These are phyloP conservation scores for Paelopatides confundens DNA, from an alignment of 53 echinoderm and acorn worm species.

Conservation along the genomic window DNA sequence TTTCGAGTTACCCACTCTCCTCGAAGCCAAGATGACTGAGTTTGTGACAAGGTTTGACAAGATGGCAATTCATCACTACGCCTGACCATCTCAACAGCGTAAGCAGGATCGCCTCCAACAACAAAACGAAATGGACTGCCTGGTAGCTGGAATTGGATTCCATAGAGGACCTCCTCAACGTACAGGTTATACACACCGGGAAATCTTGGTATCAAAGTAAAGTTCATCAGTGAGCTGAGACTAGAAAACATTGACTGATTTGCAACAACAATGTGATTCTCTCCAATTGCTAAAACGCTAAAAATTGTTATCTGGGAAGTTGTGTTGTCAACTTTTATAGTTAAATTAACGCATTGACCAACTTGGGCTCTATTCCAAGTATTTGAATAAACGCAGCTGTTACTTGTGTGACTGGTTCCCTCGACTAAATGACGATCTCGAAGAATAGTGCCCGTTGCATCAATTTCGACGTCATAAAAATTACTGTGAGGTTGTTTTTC, in stretches of 20 bases:
- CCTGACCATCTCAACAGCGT: not conserved
- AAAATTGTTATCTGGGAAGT: not conserved
- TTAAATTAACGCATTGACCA: not conserved
- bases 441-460: not conserved
- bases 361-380: not conserved
- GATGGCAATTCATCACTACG: not conserved
- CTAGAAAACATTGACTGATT: too few relatives aligned
- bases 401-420: not conserved
- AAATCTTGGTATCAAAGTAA: not conserved
- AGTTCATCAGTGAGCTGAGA: not conserved
- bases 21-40: not conserved
- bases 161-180: not conserved
- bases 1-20: not conserved
- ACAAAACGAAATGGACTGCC: constrained; percentile 24
- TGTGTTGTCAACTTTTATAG: too few relatives aligned
- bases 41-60: not conserved
- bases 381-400: not conserved
- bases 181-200: constrained; percentile 5
- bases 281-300: constrained; percentile 1
- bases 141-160: not conserved
- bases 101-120: not conserved
- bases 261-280: not conserved
- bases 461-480: not conserved
- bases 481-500: not conserved
- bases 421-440: not conserved